Base-by-base conservation (phyloP, 2,888 invertebrate genomes). In the Mermis nigrescens region DNA sequence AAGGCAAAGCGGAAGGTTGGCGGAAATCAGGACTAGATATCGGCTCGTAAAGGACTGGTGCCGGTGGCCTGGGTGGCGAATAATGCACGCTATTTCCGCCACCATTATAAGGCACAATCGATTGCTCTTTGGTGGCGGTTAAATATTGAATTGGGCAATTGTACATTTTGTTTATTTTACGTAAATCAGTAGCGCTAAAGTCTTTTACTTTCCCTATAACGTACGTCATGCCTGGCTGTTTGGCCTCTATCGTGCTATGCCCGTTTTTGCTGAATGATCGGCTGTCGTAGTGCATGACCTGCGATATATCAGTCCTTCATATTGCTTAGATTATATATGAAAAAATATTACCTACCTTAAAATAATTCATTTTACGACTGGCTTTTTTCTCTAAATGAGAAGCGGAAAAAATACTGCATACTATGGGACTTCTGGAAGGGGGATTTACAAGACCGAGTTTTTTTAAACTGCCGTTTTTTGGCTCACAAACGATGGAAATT, bases 221-320 rank as follows among this genome's bases (percentile, higher is more conserved):
- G 3, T 65, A 54, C 1, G 71, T 71, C 68, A 70, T 69, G 58
- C 64, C 66, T 1, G 67, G 64, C 29, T 64, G 3, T 22, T 32
- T 38, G 19, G 62, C 55, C 29, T 46, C 38, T 32, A 62, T 70
- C 2, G 71, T 71, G 19, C 69, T 69, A 53, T 67, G 66, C 3
- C 72, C 71, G 60, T 71, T 71, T 57, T 72, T 72, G 48, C 67
- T 68, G 63, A 72, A 71, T 12, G 71, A 67, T 57, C 68, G 52
- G 4, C 66, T 64, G 62, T 71, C 70, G 60, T 72, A 72, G 62
- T 71, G 71, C 32, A 71, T 65, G 56, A 72, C 72, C 38, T 38
- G 38, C 38, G 38, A 12, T 12, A 38, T 38, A 7, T 12, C 19
- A 38, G 38, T 19, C 38, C 38, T 7, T 38, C 12, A 19, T 38